Conservation (phyloP, 2,797 vertebrate species). For the Phalloptychus januarius region DNA sequence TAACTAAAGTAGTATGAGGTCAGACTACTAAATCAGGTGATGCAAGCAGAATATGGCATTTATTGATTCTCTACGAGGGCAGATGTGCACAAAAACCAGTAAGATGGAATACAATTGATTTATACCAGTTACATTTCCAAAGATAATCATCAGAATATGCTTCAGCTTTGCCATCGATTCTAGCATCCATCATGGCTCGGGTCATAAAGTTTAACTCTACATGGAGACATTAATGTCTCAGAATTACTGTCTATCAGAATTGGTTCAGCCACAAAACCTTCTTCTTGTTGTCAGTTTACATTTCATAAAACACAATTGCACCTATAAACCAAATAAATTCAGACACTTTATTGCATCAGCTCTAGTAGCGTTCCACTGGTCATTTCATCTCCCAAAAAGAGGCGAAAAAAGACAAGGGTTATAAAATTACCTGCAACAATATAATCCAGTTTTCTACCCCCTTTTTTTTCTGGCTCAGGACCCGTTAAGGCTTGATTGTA, state of each 20-base stretch:
- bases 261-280: neutral
- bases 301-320: neutral
- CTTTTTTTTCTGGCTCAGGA: slow-evolving; percentile 18
- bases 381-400: slow-evolving; percentile 16
- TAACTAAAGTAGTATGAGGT: neutral
- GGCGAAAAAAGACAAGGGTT: neutral
- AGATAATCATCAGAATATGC: neutral
- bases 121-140: neutral
- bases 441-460: slow-evolving; percentile 44
- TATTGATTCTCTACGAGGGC: neutral
- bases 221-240: neutral
- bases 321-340: slow-evolving; percentile 30
- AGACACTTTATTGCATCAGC: slow-evolving; percentile 73
- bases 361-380: slow-evolving; percentile 44
- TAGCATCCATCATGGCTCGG: neutral
- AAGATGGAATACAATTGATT: neutral
- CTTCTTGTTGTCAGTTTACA: neutral
- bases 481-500: slow-evolving; percentile 57
- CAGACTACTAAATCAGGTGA: neutral
- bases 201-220: neutral
- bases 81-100: neutral
- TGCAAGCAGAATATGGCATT: neutral
- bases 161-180: neutral
- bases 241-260: neutral
- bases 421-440: slow-evolving; percentile 46